Base-by-base conservation (phyloP, 2,113 vertebrate species). In the Halcyon malimbica region DNA sequence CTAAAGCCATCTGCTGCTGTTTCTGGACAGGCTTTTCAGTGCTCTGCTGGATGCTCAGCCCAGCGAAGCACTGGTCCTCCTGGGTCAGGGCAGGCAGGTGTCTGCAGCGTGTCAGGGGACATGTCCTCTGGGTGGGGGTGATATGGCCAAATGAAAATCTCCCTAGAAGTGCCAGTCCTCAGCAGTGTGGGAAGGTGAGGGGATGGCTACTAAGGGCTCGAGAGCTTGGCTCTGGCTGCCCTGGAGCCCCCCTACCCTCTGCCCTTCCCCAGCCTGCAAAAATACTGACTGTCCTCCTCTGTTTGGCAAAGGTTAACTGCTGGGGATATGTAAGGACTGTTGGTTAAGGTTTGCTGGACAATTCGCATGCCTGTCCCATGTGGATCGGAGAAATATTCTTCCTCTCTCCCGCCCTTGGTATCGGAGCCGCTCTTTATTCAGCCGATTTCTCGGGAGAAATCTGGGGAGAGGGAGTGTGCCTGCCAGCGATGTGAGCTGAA, bases 361-460 rank as follows among this genome's bases (percentile, higher is more conserved):
- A 94, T 53, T 70, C 65, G 4, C 11, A 26, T 73, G 56, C 77
- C 48, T 44, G 57, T 90, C 85, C 48, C 80, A 63, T 35, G 78
- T 26, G 87, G 62, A 21, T 69, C 16, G 3, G 62, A 84, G 85
- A 94, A 96, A 96, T 85, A 94, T 93, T 90, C 67, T 59, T 90
- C 57, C 37, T 50, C n/a, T 73, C 82, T 95, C n/a, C 84, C 2
- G 14, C 83, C 69, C n/a, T 83, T 56, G 4, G 0, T 50, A 23
- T 59, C 1, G 15, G 86, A 97, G 85, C n/a, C 11, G 7, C 57
- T 96, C 94, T 96, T 97, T 97, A 96, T 96, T 96, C 96, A 86
- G 65, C 16, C 69, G 13, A 96, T 97, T 94, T 69, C 96, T 97
- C 97, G 20, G 79, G 95, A 97, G 96, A 95, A 96, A 97, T 96